Percentiles rank a stretch among this genome's conserved stretches.
phyloP scores from a whole-genome alignment of 2,888 invertebrate genomes.

The Drosophila maculinotata region DNA sequence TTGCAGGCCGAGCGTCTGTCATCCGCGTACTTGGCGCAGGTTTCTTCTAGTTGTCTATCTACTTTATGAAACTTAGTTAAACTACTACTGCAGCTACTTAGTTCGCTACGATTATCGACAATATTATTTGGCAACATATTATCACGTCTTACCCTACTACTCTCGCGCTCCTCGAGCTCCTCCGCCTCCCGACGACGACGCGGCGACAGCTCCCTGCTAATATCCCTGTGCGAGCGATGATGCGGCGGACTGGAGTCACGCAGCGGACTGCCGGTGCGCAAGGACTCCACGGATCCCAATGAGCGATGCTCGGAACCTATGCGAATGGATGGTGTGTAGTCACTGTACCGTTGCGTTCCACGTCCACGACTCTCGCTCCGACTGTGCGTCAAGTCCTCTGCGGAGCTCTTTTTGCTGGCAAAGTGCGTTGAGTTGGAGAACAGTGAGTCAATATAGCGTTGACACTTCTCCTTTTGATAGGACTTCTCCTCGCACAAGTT shows the following conservation, averaged over 20 bases:
- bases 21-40: slow-evolving; percentile 78
- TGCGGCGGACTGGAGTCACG: slow-evolving; percentile 76
- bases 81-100: slow-evolving; percentile 83
- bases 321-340: slow-evolving; percentile 75
- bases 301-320: slow-evolving; percentile 79
- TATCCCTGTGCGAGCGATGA: slow-evolving; percentile 80
- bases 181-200: slow-evolving; percentile 80
- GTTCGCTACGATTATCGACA: slow-evolving; percentile 80
- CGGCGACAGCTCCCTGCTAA: slow-evolving; percentile 83
- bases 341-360: slow-evolving; percentile 46
- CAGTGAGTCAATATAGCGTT: slow-evolving; percentile 84
- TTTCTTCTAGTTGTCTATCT: slow-evolving; percentile 85
- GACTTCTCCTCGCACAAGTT: slow-evolving; percentile 84
- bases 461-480: slow-evolving; percentile 82
- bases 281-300: slow-evolving; percentile 78
- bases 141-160: slow-evolving; percentile 85
- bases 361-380: slow-evolving; percentile 73
- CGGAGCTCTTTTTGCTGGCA: slow-evolving; percentile 76
- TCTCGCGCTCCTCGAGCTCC: slow-evolving; percentile 84
- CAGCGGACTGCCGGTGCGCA: slow-evolving; percentile 75
- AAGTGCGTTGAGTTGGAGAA: slow-evolving; percentile 80
- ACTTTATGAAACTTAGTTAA: slow-evolving; percentile 85
- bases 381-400: slow-evolving; percentile 73
- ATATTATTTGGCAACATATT: slow-evolving; percentile 84
- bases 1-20: slow-evolving; percentile 78